Evolutionary conservation across 2,113 vertebrate genomes (phyloP).

Genomic region (Hippopotamus amphibius): DNA sequence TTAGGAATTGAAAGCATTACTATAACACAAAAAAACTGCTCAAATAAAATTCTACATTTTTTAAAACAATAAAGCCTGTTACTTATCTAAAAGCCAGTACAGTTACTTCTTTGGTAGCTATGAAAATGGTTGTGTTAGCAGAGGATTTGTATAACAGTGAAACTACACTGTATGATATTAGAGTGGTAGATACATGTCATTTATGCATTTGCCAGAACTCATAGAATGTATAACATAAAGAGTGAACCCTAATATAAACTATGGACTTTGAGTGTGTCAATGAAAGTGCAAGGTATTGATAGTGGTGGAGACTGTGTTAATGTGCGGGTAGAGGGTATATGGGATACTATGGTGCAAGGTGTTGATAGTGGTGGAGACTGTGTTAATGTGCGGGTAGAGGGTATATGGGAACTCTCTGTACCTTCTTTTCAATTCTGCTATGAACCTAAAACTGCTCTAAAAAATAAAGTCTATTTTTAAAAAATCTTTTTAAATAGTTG

Average conservation of each 20-base stretch:
- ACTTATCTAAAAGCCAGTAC: conserved; percentile 25
- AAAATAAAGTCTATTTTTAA: not conserved
- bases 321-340: not conserved
- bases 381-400: not conserved
- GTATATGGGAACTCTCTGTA: not conserved
- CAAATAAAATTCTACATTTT: conserved; percentile 46
- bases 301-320: not conserved
- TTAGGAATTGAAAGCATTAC: conserved; percentile 57
- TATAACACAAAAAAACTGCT: not conserved
- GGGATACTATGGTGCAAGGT: not conserved
- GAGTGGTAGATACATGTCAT: not conserved
- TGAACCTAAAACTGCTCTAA: not conserved
- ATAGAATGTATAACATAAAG: not conserved
- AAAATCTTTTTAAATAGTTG: not conserved
- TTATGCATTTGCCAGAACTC: not conserved
- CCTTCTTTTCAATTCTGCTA: not conserved
- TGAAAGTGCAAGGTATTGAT: not conserved
- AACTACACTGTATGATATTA: not conserved
- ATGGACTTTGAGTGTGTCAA: not conserved
- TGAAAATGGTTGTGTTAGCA: not conserved
- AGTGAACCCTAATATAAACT: not conserved
- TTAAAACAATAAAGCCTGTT: conserved; percentile 19
- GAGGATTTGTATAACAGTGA: conserved; percentile 23
- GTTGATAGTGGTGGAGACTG: not conserved
- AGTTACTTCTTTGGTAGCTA: conserved; percentile 4